phyloP scores from a whole-genome alignment of 2,888 invertebrate species.

The Anaspis maculata region DNA sequence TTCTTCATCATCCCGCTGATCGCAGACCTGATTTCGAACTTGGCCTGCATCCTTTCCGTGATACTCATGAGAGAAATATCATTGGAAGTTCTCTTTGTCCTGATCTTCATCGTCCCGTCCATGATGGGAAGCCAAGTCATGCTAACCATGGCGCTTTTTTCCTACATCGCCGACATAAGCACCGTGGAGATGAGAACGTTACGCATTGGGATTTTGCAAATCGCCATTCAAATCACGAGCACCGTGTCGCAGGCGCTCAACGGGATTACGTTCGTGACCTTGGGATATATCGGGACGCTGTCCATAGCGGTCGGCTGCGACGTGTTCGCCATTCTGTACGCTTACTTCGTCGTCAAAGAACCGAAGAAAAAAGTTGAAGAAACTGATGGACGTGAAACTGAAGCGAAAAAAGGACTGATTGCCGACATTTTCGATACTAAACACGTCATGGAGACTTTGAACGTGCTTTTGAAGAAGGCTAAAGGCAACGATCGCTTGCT shows the following conservation, averaged over 20 bases:
- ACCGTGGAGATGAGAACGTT: constrained; percentile 52
- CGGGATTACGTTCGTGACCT: constrained; percentile 27
- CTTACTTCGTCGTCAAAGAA: constrained; percentile 34
- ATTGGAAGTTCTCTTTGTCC: constrained; percentile 44
- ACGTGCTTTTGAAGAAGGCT: constrained; percentile 28
- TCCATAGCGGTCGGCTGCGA: constrained; percentile 27
- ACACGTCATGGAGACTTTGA: constrained; percentile 33
- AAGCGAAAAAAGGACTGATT: constrained; percentile 19
- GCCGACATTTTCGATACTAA: constrained; percentile 34
- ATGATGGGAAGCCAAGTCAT: constrained; percentile 50
- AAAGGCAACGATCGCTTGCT: constrained; percentile 26
- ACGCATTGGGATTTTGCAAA: constrained; percentile 50
- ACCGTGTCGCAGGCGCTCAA: constrained; percentile 31
- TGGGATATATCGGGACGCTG: constrained; percentile 34
- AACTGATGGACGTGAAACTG: too few species aligned
- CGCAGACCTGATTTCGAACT: constrained; percentile 41
- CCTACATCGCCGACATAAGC: constrained; percentile 42
- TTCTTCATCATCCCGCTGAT: constrained; percentile 37
- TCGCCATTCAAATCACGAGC: constrained; percentile 28
- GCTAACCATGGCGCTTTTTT: constrained; percentile 38
- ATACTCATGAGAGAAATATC: constrained; percentile 49
- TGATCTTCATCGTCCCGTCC: constrained; percentile 49
- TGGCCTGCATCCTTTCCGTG: constrained; percentile 47
- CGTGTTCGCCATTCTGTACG: constrained; percentile 30
- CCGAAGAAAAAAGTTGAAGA: constrained; percentile 20